These are phyloP conservation scores for Miniopterus natalensis DNA, from an alignment of 2,113 vertebrate genomes.

Conservation along the genomic window DNA sequence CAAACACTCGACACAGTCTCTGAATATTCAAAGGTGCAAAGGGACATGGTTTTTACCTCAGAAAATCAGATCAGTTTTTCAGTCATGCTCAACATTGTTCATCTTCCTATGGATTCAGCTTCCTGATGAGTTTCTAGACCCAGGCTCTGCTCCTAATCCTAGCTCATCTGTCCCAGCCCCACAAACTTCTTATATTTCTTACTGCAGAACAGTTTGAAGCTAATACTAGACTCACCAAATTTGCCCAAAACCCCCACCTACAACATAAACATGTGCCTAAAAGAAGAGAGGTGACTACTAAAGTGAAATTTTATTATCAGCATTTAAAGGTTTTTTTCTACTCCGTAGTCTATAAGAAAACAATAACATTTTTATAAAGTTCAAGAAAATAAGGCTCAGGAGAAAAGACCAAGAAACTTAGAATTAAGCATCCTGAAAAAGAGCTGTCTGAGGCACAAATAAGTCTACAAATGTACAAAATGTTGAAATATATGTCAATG, in stretches of 20 bases:
- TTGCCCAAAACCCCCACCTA: background rate
- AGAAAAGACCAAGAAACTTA: conserved; percentile 41
- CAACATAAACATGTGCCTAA: background rate
- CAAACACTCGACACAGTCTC: background rate
- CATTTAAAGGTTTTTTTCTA: background rate
- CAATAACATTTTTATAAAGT: conserved; percentile 25
- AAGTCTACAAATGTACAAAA: background rate
- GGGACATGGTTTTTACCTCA: background rate
- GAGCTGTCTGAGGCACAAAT: background rate
- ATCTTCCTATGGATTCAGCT: background rate
- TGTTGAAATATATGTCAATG: background rate
- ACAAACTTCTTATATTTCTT: background rate
- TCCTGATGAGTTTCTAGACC: background rate
- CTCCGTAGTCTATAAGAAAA: background rate
- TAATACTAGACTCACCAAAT: background rate
- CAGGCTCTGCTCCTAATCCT: background rate
- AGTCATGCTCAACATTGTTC: background rate
- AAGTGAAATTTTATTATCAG: background rate
- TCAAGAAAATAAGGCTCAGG: background rate
- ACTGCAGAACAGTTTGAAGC: background rate
- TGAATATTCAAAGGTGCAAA: background rate
- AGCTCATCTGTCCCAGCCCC: background rate
- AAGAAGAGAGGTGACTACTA: background rate
- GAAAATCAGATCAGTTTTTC: background rate
- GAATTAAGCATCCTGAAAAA: conserved; percentile 23